Evolutionary conservation across 2,888 invertebrate genomes (phyloP), one percentile per base, ranked within the genome.

Genomic region (Schrankia costaestrigalis): DNA sequence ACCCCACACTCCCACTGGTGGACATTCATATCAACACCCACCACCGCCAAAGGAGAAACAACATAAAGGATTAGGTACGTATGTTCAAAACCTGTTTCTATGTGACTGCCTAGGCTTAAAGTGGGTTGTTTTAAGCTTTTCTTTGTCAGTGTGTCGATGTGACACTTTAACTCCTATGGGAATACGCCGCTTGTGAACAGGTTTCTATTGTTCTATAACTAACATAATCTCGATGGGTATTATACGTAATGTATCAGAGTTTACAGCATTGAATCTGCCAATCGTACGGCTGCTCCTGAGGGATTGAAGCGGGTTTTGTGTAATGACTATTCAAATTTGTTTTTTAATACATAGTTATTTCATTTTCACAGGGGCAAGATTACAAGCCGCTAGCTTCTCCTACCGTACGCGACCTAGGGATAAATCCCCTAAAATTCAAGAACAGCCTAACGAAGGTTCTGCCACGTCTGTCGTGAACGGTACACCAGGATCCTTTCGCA

Each of bases 1-100:
- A 30, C 86, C 86, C 39, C 86, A 87, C 79, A 84, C 86, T 28
- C 86, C 86, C 48, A 83, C 84, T 13, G 63, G 65, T 22, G 64
- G 63, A 1, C 83, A 80, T 17, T 43, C 71, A 11, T 78, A 75
- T 52, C 48, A 45, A 25, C 39, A 43, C n/a, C n/a, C n/a, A 14
- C 66, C 42, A 11, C 44, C 48, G 11, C 34, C 13, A 46, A 38
- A n/a, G n/a, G n/a, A n/a, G 28, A 57, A 55, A 8, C 75, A 23
- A 23, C 11, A 18, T 11, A 30, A 74, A 18, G 78, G 78, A 1
- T 52, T 76, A 25, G 63, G 64, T 65, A 35, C 18, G 6, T 8
- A 8, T 19, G 10, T 4, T 3, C 2, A 5, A 11, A n/a, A 5
- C 9, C 18, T 2, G 4, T 5, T 17, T 5, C n/a, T n/a, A n/a